phyloP scores from a whole-genome alignment of 2,888 invertebrate genomes.

The Phaonia tiefii region DNA sequence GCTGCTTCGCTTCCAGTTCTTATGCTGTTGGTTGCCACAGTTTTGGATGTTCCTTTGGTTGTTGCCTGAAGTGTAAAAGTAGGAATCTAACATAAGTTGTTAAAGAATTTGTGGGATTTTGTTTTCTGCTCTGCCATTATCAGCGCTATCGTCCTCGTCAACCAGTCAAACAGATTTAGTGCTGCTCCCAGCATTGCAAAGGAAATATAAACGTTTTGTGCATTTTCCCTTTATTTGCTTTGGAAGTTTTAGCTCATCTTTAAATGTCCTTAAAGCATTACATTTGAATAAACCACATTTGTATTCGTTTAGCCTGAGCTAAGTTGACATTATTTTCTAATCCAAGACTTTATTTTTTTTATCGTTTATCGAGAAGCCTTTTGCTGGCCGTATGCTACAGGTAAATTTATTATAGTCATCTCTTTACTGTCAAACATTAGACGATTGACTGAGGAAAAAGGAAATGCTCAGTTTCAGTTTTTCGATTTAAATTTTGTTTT shows the following conservation, averaged over 20 bases:
- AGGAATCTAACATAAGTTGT: constrained; percentile 53
- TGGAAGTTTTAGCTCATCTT: not conserved
- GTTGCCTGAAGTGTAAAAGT: constrained; percentile 56
- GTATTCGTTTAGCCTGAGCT: not conserved
- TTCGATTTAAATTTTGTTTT: constrained; percentile 45
- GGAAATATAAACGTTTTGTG: constrained; percentile 28
- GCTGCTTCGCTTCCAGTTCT: constrained; percentile 26
- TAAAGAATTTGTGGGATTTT: constrained; percentile 32
- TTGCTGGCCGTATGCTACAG: constrained; percentile 26
- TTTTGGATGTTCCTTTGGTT: constrained; percentile 23
- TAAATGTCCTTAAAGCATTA: constrained; percentile 46
- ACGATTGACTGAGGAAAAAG: constrained; percentile 23
- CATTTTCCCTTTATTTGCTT: not conserved
- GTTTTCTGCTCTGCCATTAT: not conserved
- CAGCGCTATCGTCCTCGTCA: too few relatives aligned
- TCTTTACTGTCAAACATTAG: constrained; percentile 36
- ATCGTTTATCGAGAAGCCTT: too few relatives aligned
- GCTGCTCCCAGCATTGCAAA: constrained; percentile 1
- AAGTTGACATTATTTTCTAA: constrained; percentile 18
- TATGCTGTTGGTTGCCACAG: not conserved
- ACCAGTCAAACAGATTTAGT: not conserved
- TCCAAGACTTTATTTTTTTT: not conserved
- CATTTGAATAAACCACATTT: constrained; percentile 52
- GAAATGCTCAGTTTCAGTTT: constrained; percentile 26
- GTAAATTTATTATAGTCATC: constrained; percentile 43